Evolutionary conservation across 2,113 vertebrate species (phyloP).

Genomic region (Sceloporus tristichus): DNA sequence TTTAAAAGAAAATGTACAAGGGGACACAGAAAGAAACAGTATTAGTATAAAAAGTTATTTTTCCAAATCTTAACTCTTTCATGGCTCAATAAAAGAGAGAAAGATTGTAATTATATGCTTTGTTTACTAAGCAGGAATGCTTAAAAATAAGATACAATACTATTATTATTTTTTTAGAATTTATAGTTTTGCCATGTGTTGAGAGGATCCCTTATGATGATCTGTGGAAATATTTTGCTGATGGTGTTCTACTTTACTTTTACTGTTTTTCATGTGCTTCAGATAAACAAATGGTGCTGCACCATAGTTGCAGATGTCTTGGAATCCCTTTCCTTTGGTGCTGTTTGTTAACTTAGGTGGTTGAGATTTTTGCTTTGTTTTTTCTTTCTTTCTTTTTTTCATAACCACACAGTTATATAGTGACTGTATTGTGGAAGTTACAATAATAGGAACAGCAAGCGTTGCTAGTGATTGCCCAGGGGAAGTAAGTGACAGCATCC

Average conservation of each 20-base stretch:
- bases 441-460: constrained; percentile 31
- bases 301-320: constrained; percentile 34
- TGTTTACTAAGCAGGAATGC: constrained; percentile 28
- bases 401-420: constrained; percentile 13
- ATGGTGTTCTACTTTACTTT: not conserved
- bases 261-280: constrained; percentile 47
- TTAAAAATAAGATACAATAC: not conserved
- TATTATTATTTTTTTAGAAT: not conserved
- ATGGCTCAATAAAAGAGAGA: too few species aligned
- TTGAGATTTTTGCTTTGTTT: not conserved
- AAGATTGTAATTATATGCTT: constrained; percentile 32
- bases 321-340: constrained; percentile 26
- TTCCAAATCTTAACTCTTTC: constrained; percentile 15
- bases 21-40: constrained; percentile 58
- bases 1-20: constrained; percentile 76
- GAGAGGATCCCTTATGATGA: constrained; percentile 36
- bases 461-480: constrained; percentile 56
- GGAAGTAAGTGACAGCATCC: constrained; percentile 48
- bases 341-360: constrained; percentile 32
- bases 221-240: constrained; percentile 56
- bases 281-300: constrained; percentile 52
- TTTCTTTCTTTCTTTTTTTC: not conserved
- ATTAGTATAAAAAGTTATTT: constrained; percentile 64
- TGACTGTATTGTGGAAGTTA: constrained; percentile 27
- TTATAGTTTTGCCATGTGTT: constrained; percentile 57